Evolutionary conservation across 2,888 invertebrate species (phyloP).

Genomic region (Neocrepidodera transversa): DNA sequence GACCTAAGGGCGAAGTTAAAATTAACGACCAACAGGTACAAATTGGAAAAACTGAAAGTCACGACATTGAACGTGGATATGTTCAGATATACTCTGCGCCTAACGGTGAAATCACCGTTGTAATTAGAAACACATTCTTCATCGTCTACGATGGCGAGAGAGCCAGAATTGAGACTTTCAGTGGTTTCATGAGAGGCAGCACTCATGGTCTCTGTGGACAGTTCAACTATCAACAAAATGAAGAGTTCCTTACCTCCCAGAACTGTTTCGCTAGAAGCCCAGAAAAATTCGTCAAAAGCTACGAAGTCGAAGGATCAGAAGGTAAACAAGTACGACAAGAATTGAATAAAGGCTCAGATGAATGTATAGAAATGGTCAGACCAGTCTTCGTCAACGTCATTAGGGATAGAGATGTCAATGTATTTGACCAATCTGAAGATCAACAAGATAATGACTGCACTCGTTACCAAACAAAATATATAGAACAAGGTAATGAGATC

Average conservation of each 20-base stretch:
- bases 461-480: conserved; percentile 63
- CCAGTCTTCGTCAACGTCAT: conserved; percentile 60
- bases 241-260: conserved; percentile 68
- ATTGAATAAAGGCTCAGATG: conserved; percentile 56
- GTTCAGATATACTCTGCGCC: conserved; percentile 60
- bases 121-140: conserved; percentile 63
- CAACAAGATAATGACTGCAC: conserved; percentile 38
- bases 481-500: conserved; percentile 62
- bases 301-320: conserved; percentile 62
- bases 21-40: conserved; percentile 60
- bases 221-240: conserved; percentile 65
- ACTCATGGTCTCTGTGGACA: conserved; percentile 73
- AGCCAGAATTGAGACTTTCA: conserved; percentile 55
- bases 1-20: conserved; percentile 53
- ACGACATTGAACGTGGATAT: conserved; percentile 55
- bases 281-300: conserved; percentile 66
- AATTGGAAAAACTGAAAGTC: conserved; percentile 49
- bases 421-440: not conserved
- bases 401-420: conserved; percentile 38
- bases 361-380: conserved; percentile 50
- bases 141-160: conserved; percentile 68
- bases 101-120: conserved; percentile 65
- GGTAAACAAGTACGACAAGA: conserved; percentile 49
- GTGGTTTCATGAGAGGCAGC: conserved; percentile 62
- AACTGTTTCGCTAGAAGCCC: conserved; percentile 64